Evolutionary conservation across 2,888 invertebrate genomes (phyloP), one percentile per base, ranked within the genome.

Genomic region (Sphaerophoria taeniata): DNA sequence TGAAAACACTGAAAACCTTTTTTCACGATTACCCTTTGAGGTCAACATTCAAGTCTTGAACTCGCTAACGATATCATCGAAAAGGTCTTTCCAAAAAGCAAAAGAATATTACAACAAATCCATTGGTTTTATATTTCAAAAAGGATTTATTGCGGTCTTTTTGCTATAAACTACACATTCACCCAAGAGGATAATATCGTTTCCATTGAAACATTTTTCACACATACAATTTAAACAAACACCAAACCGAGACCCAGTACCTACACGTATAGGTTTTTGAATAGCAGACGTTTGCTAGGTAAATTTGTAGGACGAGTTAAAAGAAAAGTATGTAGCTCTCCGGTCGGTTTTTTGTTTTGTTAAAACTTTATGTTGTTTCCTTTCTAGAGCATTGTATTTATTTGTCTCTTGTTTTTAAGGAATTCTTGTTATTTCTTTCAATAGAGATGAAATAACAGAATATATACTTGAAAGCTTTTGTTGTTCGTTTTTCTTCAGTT

Each of bases 101-200:
- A 49, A 14, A 34, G n/a, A n/a, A n/a, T n/a, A n/a, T n/a, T n/a
- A n/a, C n/a, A n/a, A n/a, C n/a, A n/a, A n/a, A n/a, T n/a, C 34
- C 65, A 65, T 65, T 65, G 65, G 65, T 65, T 65, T 65, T n/a
- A n/a, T n/a, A n/a, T n/a, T n/a, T n/a, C n/a, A n/a, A n/a, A n/a
- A 36, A 72, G 67, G 51, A 78, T 78, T 78, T 73, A 78, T 73
- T 78, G 67, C 65, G 56, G 51, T 72, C 72, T 51, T 78, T 72
- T 58, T 9, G 6, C 65, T 43, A 73, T 78, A 78, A 73, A 72
- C 65, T 67, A 67, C 56, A 78, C 56, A 73, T 67, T 69, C 51
- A 78, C 73, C 78, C 71, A 16, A 58, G 65, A 65, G 47, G 16
- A 67, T 55, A 75, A 75, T 51, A 75, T 51, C 24, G 16, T 36